A percentile compares a stretch with the other conserved stretches of the same genome.
These are phyloP conservation scores for Hylyphantes graminicola DNA, from an alignment of 1,140 invertebrate genomes.

Conservation along the genomic window DNA sequence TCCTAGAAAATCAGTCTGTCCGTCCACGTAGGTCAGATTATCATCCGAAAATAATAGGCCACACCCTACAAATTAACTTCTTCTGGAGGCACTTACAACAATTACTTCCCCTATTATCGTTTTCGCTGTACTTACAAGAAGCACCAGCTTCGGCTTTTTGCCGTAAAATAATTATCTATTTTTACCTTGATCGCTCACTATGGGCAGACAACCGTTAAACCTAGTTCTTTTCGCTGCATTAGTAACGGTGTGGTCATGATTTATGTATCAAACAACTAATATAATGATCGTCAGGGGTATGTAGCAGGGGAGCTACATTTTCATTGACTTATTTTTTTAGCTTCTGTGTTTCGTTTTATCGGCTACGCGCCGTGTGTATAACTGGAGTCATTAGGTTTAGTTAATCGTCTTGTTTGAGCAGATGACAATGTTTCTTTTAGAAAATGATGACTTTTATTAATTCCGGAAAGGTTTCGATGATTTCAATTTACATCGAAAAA, in stretches of 20 bases:
- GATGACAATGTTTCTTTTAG: constrained; percentile 37
- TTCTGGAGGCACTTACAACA: constrained; percentile 59
- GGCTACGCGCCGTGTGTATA: constrained; percentile 37
- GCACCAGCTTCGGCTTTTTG: constrained; percentile 49
- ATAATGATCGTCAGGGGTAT: constrained; percentile 48
- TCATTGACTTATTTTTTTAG: constrained; percentile 3
- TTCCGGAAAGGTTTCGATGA: constrained; percentile 35
- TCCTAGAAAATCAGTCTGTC: constrained; percentile 29
- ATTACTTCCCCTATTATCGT: constrained; percentile 60
- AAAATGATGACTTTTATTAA: constrained; percentile 41
- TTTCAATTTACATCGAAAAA: constrained; percentile 29
- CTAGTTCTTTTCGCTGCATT: constrained; percentile 57
- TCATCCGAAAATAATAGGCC: constrained; percentile 54
- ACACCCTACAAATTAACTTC: constrained; percentile 60
- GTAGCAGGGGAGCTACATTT: constrained; percentile 32
- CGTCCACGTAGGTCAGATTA: constrained; percentile 58
- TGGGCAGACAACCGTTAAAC: constrained; percentile 58
- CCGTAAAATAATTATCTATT: constrained; percentile 60
- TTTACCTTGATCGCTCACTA: constrained; percentile 60
- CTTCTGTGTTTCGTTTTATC: constrained; percentile 17
- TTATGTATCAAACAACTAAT: constrained; percentile 55
- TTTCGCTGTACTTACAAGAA: constrained; percentile 60
- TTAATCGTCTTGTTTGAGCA: constrained; percentile 47
- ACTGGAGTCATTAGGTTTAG: constrained; percentile 28
- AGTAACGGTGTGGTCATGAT: constrained; percentile 56